These are phyloP conservation scores for Zophobas morio DNA, from an alignment of 1,140 invertebrate species.

Conservation along the genomic window DNA sequence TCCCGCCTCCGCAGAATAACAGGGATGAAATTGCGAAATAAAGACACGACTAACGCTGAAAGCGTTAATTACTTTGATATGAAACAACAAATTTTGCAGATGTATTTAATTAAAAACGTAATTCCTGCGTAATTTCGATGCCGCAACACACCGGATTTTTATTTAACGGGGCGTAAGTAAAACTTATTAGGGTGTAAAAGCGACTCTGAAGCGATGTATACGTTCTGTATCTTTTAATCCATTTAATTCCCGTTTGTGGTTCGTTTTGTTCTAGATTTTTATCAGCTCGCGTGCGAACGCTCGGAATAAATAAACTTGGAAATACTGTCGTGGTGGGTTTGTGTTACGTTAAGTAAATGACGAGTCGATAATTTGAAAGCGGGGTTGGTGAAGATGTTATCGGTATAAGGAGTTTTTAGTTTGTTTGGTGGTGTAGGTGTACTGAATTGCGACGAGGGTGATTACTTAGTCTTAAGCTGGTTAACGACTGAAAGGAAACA, in stretches of 20 bases:
- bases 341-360: too few species aligned
- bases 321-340: too few species aligned
- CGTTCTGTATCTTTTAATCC: constrained; percentile 9
- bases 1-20: too few species aligned
- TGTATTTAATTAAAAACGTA: constrained; percentile 7
- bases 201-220: background rate
- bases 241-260: constrained; percentile 12
- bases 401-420: too few species aligned
- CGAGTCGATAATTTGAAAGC: too few species aligned
- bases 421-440: too few species aligned
- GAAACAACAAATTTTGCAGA: constrained; percentile 10
- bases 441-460: too few species aligned
- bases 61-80: constrained; percentile 13
- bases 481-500: too few species aligned
- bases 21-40: background rate
- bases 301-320: too few species aligned
- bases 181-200: background rate
- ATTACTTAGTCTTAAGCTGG: too few species aligned
- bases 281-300: constrained; percentile 4
- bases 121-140: constrained; percentile 1
- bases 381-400: too few species aligned
- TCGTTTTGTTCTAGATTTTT: constrained; percentile 13
- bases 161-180: constrained; percentile 5
- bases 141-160: too few species aligned
- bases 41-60: background rate